A percentile compares a stretch with the other conserved stretches of the same genome.
Evolutionary conservation across 1,140 invertebrate species (phyloP).

Genomic region (Panagrolaimus sp.): DNA sequence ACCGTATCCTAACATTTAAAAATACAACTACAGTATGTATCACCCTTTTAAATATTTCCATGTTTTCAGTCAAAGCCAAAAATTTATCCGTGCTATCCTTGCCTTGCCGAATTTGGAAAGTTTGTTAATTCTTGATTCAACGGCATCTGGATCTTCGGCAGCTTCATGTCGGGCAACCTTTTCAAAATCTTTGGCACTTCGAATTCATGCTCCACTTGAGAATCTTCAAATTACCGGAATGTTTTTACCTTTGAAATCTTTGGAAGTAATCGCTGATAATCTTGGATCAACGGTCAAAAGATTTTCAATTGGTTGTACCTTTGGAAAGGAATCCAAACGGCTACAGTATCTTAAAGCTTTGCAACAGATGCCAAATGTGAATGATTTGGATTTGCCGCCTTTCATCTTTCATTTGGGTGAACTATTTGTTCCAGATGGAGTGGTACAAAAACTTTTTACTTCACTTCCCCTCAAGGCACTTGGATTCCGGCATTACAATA

Average conservation of each 20-base stretch:
- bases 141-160: conserved; percentile 19
- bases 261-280: conserved; percentile 25
- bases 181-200: conserved; percentile 27
- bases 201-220: conserved; percentile 25
- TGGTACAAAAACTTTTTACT: conserved; percentile 37
- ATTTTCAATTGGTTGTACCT: conserved; percentile 41
- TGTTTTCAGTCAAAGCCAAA: conserved; percentile 21
- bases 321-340: conserved; percentile 39
- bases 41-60: no score
- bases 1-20: no score
- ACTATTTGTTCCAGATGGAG: conserved; percentile 28
- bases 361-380: conserved; percentile 27
- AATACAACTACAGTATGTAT: no score
- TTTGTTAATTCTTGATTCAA: conserved; percentile 37
- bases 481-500: conserved; percentile 47
- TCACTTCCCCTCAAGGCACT: conserved; percentile 37
- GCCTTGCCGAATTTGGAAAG: conserved; percentile 22
- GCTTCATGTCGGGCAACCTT: conserved; percentile 21
- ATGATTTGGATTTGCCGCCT: conserved; percentile 42
- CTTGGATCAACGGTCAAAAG: conserved; percentile 26
- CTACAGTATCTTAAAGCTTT: conserved; percentile 28
- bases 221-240: conserved; percentile 40
- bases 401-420: conserved; percentile 42
- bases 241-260: conserved; percentile 30
- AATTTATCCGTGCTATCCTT: conserved; percentile 21